Percentiles rank a stretch among this genome's conserved stretches.
Evolutionary conservation across 2,797 vertebrate genomes (phyloP).

Genomic region (Tadarida brasiliensis): DNA sequence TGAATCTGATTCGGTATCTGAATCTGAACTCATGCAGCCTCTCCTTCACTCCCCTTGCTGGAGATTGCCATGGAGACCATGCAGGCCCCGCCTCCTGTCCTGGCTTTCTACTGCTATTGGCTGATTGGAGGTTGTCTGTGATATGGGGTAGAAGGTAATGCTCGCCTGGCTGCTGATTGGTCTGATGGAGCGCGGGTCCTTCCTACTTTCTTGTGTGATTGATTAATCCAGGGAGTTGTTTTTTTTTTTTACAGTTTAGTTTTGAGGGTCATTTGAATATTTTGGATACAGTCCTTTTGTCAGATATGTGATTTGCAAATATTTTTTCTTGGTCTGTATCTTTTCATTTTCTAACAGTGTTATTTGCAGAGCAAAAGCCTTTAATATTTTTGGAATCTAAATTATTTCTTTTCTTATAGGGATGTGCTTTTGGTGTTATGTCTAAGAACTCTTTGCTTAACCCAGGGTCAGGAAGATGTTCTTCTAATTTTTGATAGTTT

Average conservation of each 20-base stretch:
- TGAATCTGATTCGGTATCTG: neutral
- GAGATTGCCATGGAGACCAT: slow-evolving; percentile 29
- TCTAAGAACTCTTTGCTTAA: neutral
- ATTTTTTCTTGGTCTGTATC: neutral
- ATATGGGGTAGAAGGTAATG: neutral
- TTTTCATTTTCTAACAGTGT: neutral
- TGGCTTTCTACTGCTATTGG: neutral
- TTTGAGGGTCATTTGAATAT: neutral
- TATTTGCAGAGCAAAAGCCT: neutral
- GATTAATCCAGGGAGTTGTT: neutral
- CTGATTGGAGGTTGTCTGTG: neutral
- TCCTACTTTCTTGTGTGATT: neutral
- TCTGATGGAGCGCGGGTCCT: neutral
- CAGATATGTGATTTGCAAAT: neutral
- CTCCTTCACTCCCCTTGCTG: neutral
- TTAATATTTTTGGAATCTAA: neutral
- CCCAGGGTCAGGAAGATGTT: neutral
- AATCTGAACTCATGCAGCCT: neutral
- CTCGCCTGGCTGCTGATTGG: neutral
- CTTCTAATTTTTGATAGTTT: neutral
- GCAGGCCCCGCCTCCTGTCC: neutral
- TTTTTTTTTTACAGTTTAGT: neutral
- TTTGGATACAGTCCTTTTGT: neutral
- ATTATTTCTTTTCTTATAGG: neutral
- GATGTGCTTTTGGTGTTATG: neutral